phyloP scores from a whole-genome alignment of 2,797 vertebrate genomes.

The Spinibarbus caldwelli region DNA sequence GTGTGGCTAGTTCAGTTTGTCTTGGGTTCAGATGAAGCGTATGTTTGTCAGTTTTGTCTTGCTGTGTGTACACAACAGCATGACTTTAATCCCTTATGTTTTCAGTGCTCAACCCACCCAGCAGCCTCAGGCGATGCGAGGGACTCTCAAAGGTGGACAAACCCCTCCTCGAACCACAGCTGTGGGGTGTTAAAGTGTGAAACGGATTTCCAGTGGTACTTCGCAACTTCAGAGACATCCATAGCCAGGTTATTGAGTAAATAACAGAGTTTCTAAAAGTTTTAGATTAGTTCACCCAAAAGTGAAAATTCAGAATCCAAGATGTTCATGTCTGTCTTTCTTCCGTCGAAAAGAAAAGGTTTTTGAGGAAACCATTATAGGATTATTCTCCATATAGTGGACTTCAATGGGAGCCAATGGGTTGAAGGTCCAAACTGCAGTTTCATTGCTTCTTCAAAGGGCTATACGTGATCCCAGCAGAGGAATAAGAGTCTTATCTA shows the following conservation, averaged over 20 bases:
- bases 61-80: conserved; percentile 45
- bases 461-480: too few species aligned
- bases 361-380: too few species aligned
- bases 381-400: too few species aligned
- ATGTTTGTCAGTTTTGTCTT: conserved; percentile 39
- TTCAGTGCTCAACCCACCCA: conserved; percentile 28
- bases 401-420: too few species aligned
- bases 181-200: conserved; percentile 35
- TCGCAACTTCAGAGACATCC: neutral
- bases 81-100: conserved; percentile 48
- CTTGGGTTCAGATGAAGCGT: conserved; percentile 9
- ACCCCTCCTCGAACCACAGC: conserved; percentile 20
- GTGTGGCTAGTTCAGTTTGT: neutral
- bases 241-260: neutral
- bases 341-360: too few species aligned
- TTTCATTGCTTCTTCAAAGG: too few species aligned
- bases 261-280: neutral
- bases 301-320: too few species aligned
- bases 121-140: conserved; percentile 26
- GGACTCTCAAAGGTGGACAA: conserved; percentile 1
- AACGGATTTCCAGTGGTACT: neutral
- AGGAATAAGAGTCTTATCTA: too few species aligned
- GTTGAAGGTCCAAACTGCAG: too few species aligned
- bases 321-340: too few species aligned
- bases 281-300: too few species aligned